phyloP scores from a whole-genome alignment of 2,113 vertebrate species.

The Lepus americanus region DNA sequence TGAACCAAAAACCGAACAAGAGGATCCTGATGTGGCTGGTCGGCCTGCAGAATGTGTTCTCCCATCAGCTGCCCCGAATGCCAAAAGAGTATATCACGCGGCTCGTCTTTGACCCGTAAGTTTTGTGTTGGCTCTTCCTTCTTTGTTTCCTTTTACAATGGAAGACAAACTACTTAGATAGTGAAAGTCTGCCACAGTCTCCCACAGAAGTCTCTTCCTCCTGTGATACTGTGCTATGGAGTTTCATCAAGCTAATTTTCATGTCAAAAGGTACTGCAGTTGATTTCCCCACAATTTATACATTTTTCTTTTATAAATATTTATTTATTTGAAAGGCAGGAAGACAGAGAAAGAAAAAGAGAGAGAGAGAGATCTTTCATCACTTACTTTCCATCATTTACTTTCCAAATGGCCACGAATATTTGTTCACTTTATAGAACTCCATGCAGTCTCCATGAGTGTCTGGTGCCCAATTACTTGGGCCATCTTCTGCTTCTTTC shows the following conservation, averaged over 20 bases:
- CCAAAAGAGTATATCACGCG: conserved; percentile 99
- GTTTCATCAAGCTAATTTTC: fast-evolving
- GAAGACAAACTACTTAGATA: not conserved
- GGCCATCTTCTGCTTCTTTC: too few relatives aligned
- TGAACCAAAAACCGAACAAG: conserved; percentile 98
- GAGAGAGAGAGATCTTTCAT: too few relatives aligned
- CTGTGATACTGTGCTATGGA: not conserved
- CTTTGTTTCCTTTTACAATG: not conserved
- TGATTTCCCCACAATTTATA: not conserved
- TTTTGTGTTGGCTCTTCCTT: conserved; percentile 46
- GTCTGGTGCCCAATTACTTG: too few relatives aligned
- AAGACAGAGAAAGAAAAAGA: too few relatives aligned
- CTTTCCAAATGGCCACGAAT: too few relatives aligned
- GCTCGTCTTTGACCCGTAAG: conserved; percentile 98
- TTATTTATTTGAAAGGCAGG: too few relatives aligned
- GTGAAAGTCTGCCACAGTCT: not conserved
- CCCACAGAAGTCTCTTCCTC: not conserved
- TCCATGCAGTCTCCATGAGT: too few relatives aligned
- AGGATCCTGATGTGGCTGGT: conserved; percentile 99
- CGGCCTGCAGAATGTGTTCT: conserved; percentile 98
- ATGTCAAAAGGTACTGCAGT: not conserved
- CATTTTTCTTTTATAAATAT: too few relatives aligned
- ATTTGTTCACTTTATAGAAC: too few relatives aligned
- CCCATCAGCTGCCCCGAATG: conserved; percentile 98
- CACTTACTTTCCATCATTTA: too few relatives aligned